Percentiles rank a stretch among this genome's conserved stretches.
Conservation (phyloP, 1,140 invertebrate species). For the Frieseomelitta varia region DNA sequence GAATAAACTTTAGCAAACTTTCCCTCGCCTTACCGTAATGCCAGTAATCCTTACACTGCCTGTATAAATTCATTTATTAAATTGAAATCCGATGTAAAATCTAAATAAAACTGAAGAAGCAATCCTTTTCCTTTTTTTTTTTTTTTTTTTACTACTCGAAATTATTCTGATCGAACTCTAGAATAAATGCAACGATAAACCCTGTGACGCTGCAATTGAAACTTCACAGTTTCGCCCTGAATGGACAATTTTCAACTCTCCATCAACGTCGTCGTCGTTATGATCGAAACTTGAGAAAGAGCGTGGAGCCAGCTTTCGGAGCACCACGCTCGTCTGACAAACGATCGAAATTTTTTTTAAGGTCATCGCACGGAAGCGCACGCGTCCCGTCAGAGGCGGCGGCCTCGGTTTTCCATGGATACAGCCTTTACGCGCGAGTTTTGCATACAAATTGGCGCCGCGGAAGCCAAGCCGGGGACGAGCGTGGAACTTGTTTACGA, state of each 20-base stretch:
- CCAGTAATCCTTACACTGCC: neutral
- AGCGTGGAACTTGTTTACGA: conserved; percentile 60
- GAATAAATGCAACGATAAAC: neutral
- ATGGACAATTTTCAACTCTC: neutral
- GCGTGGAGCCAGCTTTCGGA: too few relatives aligned
- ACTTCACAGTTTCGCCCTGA: neutral
- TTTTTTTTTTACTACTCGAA: neutral
- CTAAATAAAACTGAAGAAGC: neutral
- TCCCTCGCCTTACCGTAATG: too few relatives aligned
- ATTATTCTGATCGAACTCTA: neutral
- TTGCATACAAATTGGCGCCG: conserved; percentile 64
- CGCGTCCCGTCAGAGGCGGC: conserved; percentile 6
- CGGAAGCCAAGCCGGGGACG: conserved; percentile 27
- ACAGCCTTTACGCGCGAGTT: conserved; percentile 54
- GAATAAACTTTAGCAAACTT: neutral
- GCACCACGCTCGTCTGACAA: neutral
- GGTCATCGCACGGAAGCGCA: too few relatives aligned
- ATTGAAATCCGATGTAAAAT: neutral
- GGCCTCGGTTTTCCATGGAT: conserved; percentile 39
- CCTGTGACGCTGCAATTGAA: neutral
- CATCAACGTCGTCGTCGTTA: neutral
- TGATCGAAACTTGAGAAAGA: neutral
- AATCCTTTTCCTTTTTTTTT: neutral
- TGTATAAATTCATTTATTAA: neutral
- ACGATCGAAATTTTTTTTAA: conserved; percentile 14